phyloP scores from a whole-genome alignment of 2,113 vertebrate genomes.

The Halichoeres trimaculatus region DNA sequence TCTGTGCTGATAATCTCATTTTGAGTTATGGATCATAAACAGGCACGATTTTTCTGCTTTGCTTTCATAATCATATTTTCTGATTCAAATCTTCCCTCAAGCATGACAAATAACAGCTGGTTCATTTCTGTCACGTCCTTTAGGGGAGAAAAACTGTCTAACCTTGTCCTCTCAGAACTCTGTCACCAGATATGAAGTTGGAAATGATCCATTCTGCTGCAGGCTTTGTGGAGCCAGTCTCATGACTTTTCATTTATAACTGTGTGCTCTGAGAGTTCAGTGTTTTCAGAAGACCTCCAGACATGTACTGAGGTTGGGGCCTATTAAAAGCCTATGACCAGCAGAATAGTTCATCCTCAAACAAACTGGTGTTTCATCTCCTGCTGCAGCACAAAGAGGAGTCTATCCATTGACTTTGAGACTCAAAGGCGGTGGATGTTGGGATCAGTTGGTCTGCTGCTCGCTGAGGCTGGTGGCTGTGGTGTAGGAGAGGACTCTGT shows the following conservation, averaged over 20 bases:
- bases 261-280: slow-evolving; percentile 43
- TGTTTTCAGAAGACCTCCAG: slow-evolving; percentile 61
- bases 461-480: not conserved
- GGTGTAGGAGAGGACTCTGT: not conserved
- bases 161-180: not conserved
- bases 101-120: not conserved
- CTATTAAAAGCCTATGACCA: slow-evolving; percentile 67
- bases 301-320: slow-evolving; percentile 41
- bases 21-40: no score
- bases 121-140: not conserved
- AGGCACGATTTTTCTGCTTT: no score
- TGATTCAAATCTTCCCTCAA: no score
- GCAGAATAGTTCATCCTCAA: slow-evolving; percentile 15
- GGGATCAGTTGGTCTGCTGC: not conserved
- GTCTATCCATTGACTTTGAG: not conserved
- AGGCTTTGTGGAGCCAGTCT: slow-evolving; percentile 64
- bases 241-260: slow-evolving; percentile 72
- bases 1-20: no score
- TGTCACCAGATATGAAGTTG: not conserved
- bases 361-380: slow-evolving; percentile 32
- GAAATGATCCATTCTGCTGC: slow-evolving; percentile 24
- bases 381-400: slow-evolving; percentile 13
- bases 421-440: slow-evolving; percentile 5
- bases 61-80: no score
- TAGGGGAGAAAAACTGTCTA: not conserved